phyloP scores from a whole-genome alignment of 1,140 invertebrate genomes.

The Paralvinella palmiformis region DNA sequence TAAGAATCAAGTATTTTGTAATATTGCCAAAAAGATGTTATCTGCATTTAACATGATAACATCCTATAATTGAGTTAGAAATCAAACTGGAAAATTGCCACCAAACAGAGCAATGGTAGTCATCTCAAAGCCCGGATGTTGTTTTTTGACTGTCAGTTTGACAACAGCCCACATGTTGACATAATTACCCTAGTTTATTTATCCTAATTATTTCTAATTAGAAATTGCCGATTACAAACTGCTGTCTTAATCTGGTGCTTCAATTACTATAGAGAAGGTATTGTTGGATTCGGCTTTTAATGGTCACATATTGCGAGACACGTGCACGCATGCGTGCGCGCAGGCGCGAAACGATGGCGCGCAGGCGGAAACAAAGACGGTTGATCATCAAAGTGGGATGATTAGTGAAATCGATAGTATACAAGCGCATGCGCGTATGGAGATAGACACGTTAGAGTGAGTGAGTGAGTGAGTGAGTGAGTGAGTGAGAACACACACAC shows the following conservation, averaged over 20 bases:
- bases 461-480: neutral
- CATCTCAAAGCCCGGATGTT: too few relatives aligned
- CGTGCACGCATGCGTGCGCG: neutral
- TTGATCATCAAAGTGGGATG: neutral
- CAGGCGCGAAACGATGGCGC: neutral
- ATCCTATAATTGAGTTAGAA: too few relatives aligned
- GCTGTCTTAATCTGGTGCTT: neutral
- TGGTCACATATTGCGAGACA: neutral
- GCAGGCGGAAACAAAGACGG: neutral
- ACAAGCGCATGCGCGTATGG: neutral
- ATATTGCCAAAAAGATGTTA: too few relatives aligned
- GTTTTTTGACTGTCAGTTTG: too few relatives aligned
- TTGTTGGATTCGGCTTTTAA: neutral
- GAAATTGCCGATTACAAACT: too few relatives aligned
- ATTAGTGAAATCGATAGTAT: neutral
- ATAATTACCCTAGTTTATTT: too few relatives aligned
- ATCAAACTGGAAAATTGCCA: too few relatives aligned
- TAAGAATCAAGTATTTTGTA: too few relatives aligned
- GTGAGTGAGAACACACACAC: neutral
- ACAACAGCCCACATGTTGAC: too few relatives aligned
- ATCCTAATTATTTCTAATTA: too few relatives aligned
- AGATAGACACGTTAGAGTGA: neutral
- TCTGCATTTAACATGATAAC: too few relatives aligned
- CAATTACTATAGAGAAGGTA: neutral
- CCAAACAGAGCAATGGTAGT: too few relatives aligned